Evolutionary conservation across 2,888 invertebrate genomes (phyloP).

Genomic region (Neria commutata): DNA sequence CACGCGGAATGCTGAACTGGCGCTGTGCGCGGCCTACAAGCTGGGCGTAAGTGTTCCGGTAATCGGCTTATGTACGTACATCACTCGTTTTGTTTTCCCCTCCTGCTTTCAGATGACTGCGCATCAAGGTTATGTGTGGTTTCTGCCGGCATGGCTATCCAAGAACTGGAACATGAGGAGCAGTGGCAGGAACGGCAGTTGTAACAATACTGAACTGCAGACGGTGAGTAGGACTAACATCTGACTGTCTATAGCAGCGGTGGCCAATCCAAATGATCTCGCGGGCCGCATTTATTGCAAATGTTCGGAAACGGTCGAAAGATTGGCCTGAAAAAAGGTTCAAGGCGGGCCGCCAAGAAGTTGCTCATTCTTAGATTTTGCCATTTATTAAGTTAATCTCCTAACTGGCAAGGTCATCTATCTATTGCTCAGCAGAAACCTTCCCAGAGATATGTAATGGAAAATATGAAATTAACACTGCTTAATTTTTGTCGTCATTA

Average conservation of each 20-base stretch:
- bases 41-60: constrained; percentile 42
- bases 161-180: constrained; percentile 70
- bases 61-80: neutral
- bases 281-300: too few species aligned
- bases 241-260: too few species aligned
- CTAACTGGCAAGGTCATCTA: too few species aligned
- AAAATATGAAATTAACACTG: neutral
- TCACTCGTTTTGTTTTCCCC: neutral
- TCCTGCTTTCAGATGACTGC: constrained; percentile 70
- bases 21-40: constrained; percentile 79
- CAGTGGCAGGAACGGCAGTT: constrained; percentile 56
- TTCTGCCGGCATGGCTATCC: constrained; percentile 77
- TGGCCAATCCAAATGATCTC: too few species aligned
- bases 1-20: constrained; percentile 73
- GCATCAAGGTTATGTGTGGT: constrained; percentile 81
- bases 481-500: neutral
- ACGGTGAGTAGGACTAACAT: constrained; percentile 56
- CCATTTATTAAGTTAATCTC: too few species aligned
- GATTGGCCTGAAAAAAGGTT: too few species aligned
- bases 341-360: too few species aligned
- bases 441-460: neutral
- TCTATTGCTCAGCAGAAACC: neutral
- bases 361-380: too few species aligned
- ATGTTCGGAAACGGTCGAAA: too few species aligned
- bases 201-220: constrained; percentile 69